Evolutionary conservation across 2,113 vertebrate species (phyloP).

Genomic region (Cyphomyrus discorhynchus): DNA sequence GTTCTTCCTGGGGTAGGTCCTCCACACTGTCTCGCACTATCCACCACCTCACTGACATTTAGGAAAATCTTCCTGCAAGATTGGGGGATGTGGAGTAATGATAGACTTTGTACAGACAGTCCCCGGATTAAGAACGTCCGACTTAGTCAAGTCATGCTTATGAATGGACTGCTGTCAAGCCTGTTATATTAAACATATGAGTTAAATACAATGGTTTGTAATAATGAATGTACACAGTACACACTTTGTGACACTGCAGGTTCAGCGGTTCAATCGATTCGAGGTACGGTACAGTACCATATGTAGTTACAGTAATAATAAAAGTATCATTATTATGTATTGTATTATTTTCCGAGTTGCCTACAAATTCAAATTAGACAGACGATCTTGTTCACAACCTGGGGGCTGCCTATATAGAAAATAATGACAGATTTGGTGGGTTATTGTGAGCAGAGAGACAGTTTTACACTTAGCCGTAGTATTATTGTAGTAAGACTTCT

Average conservation of each 20-base stretch:
- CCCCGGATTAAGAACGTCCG: not conserved
- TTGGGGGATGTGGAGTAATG: not conserved
- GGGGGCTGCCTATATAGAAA: not conserved
- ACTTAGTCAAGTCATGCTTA: not conserved
- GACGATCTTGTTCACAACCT: no score
- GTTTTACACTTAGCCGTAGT: not conserved
- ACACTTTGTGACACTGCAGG: no score
- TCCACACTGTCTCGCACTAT: not conserved
- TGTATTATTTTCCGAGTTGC: not conserved
- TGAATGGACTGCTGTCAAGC: not conserved
- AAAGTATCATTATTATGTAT: not conserved
- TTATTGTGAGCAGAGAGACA: not conserved
- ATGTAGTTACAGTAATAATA: not conserved
- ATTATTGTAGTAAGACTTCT: not conserved
- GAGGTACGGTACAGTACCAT: not conserved
- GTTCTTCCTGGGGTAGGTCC: conserved; percentile 84
- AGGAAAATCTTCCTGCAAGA: not conserved
- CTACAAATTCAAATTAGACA: not conserved
- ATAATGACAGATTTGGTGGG: not conserved
- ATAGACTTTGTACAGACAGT: not conserved
- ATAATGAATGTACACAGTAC: not conserved
- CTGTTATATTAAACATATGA: not conserved
- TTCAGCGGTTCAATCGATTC: no score
- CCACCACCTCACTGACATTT: not conserved
- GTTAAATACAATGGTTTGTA: not conserved